Base-by-base conservation (phyloP, 2,888 invertebrate species). In the Hydropsyche betteni region DNA sequence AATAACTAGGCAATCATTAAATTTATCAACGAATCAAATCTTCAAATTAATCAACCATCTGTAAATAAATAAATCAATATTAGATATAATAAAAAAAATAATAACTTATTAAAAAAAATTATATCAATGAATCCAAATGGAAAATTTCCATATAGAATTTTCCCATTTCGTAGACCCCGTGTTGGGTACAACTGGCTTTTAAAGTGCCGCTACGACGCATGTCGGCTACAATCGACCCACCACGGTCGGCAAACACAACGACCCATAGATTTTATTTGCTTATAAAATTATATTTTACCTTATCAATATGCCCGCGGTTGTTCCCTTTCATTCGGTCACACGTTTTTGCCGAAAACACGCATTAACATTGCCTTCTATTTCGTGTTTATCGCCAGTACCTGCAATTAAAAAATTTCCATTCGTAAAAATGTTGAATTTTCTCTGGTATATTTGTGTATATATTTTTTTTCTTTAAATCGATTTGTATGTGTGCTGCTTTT, bases 201-300 rank as follows among this genome's bases (percentile, higher is more conserved):
- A 64, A 58, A 72, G 55, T 55, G 72, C 72, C 55, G 36, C 72
- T 61, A 72, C 55, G 72, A 72, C 72, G 72, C 72, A 72, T 72
- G 72, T 72, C 72, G 72, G 72, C 72, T 72, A 61, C 72, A 72
- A 72, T 72, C 72, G 72, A 72, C 72, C 72, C 72, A 72, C 72
- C 55, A 72, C 55, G 72, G 72, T 72, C 72, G 72, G 52, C 72
- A 61, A 61, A 61, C 72, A 72, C 72, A 72, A 72, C 72, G 53
- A 72, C 72, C 72, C 72, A 72, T 72, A 72, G 72, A 72, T 72
- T 72, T 72, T 72, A 72, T 72, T 72, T 61, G 72, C 72, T 72
- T 72, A 72, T 72, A 72, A 72, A 72, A 72, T 72, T 72, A 72
- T 72, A 72, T 72, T 72, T 72, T 72, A 72, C 72, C 61, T 72